Evolutionary conservation across 1,140 invertebrate genomes (phyloP).

Genomic region (Habropoda laboriosa): DNA sequence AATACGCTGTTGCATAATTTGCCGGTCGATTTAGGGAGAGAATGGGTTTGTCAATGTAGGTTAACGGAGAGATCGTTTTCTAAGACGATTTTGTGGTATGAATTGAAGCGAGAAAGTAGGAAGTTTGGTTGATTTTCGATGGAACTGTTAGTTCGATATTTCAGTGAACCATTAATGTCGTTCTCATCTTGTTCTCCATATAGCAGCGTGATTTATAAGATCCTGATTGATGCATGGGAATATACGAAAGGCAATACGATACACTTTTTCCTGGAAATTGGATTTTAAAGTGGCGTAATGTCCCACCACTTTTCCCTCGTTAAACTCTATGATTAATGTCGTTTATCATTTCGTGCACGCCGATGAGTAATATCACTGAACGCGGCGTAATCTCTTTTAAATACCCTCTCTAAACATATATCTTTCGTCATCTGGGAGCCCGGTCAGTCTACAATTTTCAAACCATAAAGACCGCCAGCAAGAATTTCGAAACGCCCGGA

Average conservation of each 20-base stretch:
- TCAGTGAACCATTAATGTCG: too few relatives aligned
- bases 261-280: background rate
- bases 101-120: too few relatives aligned
- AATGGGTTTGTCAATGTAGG: too few relatives aligned
- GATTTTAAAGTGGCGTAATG: background rate
- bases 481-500: background rate
- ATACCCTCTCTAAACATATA: background rate
- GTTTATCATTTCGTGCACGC: background rate
- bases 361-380: background rate
- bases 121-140: too few relatives aligned
- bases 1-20: too few relatives aligned
- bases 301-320: background rate
- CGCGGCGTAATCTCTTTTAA: background rate
- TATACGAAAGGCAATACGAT: too few relatives aligned
- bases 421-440: background rate
- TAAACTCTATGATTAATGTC: background rate
- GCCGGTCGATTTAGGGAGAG: background rate
- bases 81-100: too few relatives aligned
- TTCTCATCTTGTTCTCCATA: too few relatives aligned
- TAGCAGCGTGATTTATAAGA: too few relatives aligned
- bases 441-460: background rate
- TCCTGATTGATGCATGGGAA: too few relatives aligned
- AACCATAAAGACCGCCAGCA: background rate
- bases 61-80: too few relatives aligned
- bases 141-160: too few relatives aligned